Conservation (phyloP, 2,113 vertebrate genomes). For the rabbit (Oryctolagus cuniculus) region DNA sequence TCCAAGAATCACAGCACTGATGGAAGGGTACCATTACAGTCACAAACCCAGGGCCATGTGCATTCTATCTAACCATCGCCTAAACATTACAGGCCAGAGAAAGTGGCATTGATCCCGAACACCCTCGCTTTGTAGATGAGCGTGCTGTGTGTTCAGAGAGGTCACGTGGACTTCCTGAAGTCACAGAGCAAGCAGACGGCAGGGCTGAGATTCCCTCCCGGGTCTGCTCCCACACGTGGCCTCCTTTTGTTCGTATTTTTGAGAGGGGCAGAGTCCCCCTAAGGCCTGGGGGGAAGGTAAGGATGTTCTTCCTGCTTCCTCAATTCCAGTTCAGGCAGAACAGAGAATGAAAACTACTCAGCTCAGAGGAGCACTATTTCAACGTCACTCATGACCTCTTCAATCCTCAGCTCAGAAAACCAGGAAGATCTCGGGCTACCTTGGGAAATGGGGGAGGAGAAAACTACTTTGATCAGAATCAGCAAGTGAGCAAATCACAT, state of each 20-base stretch:
- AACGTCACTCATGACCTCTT: too few species aligned
- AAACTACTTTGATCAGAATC: neutral
- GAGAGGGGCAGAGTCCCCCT: neutral
- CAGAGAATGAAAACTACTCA: neutral
- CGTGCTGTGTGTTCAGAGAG: neutral
- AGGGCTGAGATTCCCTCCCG: neutral
- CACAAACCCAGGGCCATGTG: neutral
- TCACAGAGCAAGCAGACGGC: neutral
- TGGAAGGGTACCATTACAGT: neutral
- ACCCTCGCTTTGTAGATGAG: neutral
- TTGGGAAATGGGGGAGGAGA: neutral
- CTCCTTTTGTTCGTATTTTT: too few species aligned
- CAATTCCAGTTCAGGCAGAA: neutral
- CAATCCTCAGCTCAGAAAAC: neutral
- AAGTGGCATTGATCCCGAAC: too few species aligned
- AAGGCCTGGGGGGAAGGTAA: too few species aligned
- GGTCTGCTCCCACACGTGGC: neutral
- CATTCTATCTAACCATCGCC: too few species aligned
- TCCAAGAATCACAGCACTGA: too few species aligned
- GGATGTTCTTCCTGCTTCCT: neutral
- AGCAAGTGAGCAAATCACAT: too few species aligned
- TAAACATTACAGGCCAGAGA: neutral
- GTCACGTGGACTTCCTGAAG: neutral
- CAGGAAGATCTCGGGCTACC: neutral
- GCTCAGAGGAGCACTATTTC: neutral